A percentile compares a stretch with the other conserved stretches of the same genome.
Evolutionary conservation across 2,888 invertebrate species (phyloP).

Genomic region (Apocheima hispidaria): DNA sequence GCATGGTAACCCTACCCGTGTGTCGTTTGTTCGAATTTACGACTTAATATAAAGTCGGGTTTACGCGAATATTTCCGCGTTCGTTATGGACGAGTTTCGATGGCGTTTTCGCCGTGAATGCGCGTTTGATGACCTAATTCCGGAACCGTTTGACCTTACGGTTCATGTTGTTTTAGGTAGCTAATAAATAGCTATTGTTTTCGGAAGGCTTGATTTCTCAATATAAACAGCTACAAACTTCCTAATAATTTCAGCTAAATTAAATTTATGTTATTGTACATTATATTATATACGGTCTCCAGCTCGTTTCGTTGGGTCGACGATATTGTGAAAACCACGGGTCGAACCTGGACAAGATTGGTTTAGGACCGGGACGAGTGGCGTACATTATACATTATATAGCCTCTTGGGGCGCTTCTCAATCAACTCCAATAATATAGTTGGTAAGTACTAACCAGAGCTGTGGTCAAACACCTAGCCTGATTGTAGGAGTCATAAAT

Average conservation of each 20-base stretch:
- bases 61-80: constrained; percentile 61
- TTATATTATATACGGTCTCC: no score
- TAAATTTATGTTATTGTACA: neutral
- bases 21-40: constrained; percentile 71
- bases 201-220: neutral
- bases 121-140: constrained; percentile 32
- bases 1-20: constrained; percentile 25
- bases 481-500: no score
- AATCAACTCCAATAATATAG: no score
- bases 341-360: no score
- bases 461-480: no score
- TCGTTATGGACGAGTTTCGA: constrained; percentile 52
- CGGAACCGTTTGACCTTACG: constrained; percentile 19
- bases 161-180: constrained; percentile 12
- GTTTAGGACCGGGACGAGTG: no score
- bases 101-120: constrained; percentile 29
- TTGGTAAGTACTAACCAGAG: no score
- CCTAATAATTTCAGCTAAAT: neutral
- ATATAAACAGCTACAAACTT: neutral
- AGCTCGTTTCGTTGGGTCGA: no score
- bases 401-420: no score
- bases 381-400: no score
- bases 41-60: constrained; percentile 72
- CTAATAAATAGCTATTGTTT: constrained; percentile 8
- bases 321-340: no score